Base-by-base conservation (phyloP, 2,888 invertebrate genomes). In the Cyrtodaria siliqua region DNA sequence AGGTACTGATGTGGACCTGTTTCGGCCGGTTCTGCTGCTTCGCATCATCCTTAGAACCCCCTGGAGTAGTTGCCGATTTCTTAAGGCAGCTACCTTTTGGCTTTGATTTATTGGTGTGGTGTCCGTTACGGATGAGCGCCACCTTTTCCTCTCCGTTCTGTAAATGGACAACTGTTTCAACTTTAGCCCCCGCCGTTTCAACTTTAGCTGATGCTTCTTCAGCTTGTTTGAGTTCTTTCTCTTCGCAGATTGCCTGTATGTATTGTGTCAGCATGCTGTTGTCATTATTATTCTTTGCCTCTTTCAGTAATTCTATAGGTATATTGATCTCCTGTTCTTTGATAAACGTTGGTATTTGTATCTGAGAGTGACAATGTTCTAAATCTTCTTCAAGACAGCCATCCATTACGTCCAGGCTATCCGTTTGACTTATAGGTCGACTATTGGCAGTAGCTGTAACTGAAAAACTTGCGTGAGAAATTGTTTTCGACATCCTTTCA, bases 261-360 rank as follows among this genome's bases (percentile, higher is more conserved):
- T 82, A 83, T 49, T 75, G 68, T 62, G 78, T 78, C 33, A 85
- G 33, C 18, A 71, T 52, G 27, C 23, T 49, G 2, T 50, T 68
- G n/a, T n/a, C n/a, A n/a, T n/a, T n/a, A 74, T 85, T 88, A 24
- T 79, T 77, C 33, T 82, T 75, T 8, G 84, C 76, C 52, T 87
- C 85, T n/a, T 74, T 76, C 33, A 87, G 68, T 56, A 87, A 47
- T 50, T 86, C 83, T 14, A 79, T 57, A 53, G 87, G 84, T 52
- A 85, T 76, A 38, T 78, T 56, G 24, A 72, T 70, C 9, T 76
- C 70, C 59, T 84, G 81, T 14, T 83, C 76, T 24, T 83, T 79
- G 6, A 97, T 95, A 89, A 95, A 97, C 0, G 97, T 97, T 0
- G 97, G 97, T 70, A 97, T 93, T 89, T 96, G 96, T 14, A 97